A percentile compares a stretch with the other conserved stretches of the same genome.
phyloP scores from a whole-genome alignment of 2,113 vertebrate species.

The Mobula hypostoma region DNA sequence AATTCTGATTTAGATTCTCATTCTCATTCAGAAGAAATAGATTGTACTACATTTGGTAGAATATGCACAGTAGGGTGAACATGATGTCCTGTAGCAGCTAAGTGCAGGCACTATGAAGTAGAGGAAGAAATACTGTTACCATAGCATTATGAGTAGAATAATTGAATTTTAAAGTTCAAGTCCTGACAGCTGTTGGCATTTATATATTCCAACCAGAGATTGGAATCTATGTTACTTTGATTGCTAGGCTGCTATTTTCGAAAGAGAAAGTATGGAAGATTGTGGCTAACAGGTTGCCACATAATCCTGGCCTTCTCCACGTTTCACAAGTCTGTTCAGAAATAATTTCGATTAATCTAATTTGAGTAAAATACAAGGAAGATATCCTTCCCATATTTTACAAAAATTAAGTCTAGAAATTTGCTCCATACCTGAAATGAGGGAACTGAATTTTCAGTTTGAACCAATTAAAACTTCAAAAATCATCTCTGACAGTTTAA shows the following conservation, averaged over 20 bases:
- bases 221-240: not conserved
- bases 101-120: not conserved
- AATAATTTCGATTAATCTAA: not conserved
- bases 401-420: not conserved
- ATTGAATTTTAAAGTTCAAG: slow-evolving; percentile 13
- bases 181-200: not conserved
- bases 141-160: not conserved
- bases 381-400: not conserved
- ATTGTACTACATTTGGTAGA: not conserved
- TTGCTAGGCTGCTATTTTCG: not conserved
- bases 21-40: not conserved
- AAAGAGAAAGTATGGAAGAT: not conserved
- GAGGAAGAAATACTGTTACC: not conserved
- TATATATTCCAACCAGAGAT: not conserved
- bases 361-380: not conserved
- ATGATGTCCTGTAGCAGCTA: not conserved
- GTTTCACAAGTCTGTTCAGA: not conserved
- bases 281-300: not conserved
- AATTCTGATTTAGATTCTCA: no score
- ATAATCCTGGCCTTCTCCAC: not conserved
- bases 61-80: not conserved
- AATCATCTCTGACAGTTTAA: no score
- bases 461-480: no score
- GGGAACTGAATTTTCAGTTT: no score
- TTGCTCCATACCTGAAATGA: not conserved